Conservation (phyloP, 1,140 invertebrate genomes). For the Thaumatotibia leucotreta region DNA sequence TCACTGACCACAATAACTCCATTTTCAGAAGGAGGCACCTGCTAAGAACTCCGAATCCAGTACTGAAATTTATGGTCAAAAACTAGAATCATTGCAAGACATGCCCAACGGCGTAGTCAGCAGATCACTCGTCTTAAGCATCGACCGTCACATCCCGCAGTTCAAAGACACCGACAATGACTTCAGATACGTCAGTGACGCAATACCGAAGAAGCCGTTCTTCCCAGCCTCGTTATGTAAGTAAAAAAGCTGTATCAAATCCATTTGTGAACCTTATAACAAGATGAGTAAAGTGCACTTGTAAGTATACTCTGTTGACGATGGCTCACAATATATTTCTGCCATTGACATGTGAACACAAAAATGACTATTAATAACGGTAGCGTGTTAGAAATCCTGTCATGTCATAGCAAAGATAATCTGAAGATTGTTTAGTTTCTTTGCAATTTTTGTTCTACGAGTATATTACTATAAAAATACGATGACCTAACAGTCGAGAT, state of each 20-base stretch:
- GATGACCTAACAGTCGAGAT: neutral
- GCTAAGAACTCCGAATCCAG: slow-evolving; percentile 13
- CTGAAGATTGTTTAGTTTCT: neutral
- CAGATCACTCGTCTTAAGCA: slow-evolving; percentile 48
- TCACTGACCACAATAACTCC: too few species aligned
- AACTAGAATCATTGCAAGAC: slow-evolving; percentile 40
- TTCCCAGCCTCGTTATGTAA: slow-evolving; percentile 64
- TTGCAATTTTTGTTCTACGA: neutral
- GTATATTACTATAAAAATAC: neutral
- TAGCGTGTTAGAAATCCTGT: neutral
- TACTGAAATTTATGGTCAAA: slow-evolving; percentile 37
- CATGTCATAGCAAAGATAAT: neutral
- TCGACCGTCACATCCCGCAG: slow-evolving; percentile 47
- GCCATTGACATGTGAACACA: neutral
- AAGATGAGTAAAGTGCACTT: too few species aligned
- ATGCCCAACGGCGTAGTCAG: slow-evolving; percentile 18
- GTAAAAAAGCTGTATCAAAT: slow-evolving; percentile 23
- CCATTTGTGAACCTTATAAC: too few species aligned
- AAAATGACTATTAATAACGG: neutral
- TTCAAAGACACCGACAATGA: slow-evolving; percentile 61
- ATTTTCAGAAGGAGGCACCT: slow-evolving; percentile 25
- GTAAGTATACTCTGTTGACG: too few species aligned
- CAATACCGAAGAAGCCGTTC: slow-evolving; percentile 61
- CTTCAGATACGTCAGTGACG: slow-evolving; percentile 70
- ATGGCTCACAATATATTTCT: neutral